Evolutionary conservation across 2,797 vertebrate species (phyloP).

Genomic region (Muscicapa striata): DNA sequence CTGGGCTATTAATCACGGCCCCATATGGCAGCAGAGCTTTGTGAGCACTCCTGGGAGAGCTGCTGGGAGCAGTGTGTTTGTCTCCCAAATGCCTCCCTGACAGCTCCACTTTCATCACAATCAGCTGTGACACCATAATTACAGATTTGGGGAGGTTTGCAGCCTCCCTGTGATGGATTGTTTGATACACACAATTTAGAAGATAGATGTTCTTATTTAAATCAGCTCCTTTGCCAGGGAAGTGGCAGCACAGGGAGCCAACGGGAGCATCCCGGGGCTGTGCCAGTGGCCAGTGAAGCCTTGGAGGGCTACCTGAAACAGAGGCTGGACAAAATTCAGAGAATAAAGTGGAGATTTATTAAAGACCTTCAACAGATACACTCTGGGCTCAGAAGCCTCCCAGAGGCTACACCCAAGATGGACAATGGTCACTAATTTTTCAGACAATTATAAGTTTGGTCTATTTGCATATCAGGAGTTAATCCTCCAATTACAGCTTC

Average conservation of each 20-base stretch:
- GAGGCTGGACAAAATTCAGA: rapidly evolving
- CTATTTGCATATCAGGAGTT: background rate
- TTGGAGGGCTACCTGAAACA: background rate
- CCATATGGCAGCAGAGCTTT: conserved; percentile 62
- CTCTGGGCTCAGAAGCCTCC: background rate
- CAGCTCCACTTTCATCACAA: conserved; percentile 75
- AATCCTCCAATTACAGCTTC: background rate
- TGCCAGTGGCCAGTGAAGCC: background rate
- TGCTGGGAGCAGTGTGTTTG: conserved; percentile 50
- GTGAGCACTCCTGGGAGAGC: conserved; percentile 53
- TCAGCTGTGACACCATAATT: conserved; percentile 75
- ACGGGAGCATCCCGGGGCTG: background rate
- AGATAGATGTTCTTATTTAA: conserved; percentile 74
- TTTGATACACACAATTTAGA: conserved; percentile 75
- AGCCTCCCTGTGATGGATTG: conserved; percentile 68
- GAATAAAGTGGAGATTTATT: background rate
- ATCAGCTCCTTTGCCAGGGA: conserved; percentile 20
- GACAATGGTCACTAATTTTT: background rate
- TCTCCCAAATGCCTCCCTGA: conserved; percentile 71
- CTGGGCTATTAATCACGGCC: conserved; percentile 55
- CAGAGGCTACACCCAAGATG: background rate
- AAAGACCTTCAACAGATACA: background rate
- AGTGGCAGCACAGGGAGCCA: background rate
- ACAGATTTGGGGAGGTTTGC: conserved; percentile 72
- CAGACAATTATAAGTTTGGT: background rate